Evolutionary conservation across 35 echinoderm and acorn worm species (phyloP).

Genomic region (Heliocidaris erythrogramma): DNA sequence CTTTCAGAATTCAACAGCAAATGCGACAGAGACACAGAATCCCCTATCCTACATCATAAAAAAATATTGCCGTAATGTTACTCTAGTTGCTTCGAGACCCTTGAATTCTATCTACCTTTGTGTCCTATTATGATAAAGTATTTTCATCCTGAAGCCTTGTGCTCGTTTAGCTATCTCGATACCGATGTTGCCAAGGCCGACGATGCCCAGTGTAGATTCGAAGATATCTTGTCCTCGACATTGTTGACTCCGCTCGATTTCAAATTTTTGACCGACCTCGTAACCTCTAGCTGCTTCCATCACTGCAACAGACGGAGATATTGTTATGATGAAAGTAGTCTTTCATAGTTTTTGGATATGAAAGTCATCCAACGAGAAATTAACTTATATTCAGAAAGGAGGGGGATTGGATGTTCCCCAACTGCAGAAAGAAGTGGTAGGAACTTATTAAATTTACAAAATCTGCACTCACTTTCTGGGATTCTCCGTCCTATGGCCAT

Average conservation of each 20-base stretch:
- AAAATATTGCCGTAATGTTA: too few relatives aligned
- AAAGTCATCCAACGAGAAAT: too few relatives aligned
- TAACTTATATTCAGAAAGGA: too few relatives aligned
- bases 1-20: too few relatives aligned
- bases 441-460: too few relatives aligned
- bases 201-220: slow-evolving; percentile 20
- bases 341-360: too few relatives aligned
- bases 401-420: too few relatives aligned
- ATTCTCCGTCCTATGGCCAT: not conserved
- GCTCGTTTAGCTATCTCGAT: not conserved
- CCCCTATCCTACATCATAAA: too few relatives aligned
- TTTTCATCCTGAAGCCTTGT: slow-evolving; percentile 45
- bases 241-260: not conserved
- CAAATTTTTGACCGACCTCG: not conserved
- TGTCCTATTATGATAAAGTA: slow-evolving; percentile 72
- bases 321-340: too few relatives aligned
- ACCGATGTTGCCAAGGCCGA: not conserved
- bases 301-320: not conserved
- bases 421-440: too few relatives aligned
- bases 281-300: not conserved
- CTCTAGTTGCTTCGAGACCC: too few relatives aligned
- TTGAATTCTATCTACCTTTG: slow-evolving; percentile 12
- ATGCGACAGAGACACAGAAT: too few relatives aligned
- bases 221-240: not conserved
- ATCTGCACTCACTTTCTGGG: not conserved